A percentile compares a stretch with the other conserved stretches of the same genome.
phyloP scores from a whole-genome alignment of 92 coral and sea anemone genomes.

The Parazoanthus darwini region DNA sequence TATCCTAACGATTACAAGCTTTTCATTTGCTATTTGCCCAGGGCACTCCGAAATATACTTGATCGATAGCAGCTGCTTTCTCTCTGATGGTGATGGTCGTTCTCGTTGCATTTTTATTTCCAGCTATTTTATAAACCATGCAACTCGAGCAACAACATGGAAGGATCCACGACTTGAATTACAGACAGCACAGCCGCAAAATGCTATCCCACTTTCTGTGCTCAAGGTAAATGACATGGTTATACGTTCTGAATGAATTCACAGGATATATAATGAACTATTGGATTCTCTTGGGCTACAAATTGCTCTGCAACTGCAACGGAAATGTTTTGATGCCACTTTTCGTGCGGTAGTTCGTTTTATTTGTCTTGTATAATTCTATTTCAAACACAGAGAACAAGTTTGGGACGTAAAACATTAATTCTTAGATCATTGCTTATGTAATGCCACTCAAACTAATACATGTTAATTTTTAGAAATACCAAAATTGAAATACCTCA shows the following conservation, averaged over 20 bases:
- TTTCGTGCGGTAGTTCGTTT: no score
- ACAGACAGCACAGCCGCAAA: conserved; percentile 23
- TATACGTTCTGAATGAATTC: not conserved
- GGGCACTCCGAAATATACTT: not conserved
- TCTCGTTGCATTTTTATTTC: not conserved
- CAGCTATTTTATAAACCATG: conserved; percentile 90
- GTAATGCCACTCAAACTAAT: no score
- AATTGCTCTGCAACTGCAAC: no score
- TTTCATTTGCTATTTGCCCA: not conserved
- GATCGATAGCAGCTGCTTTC: not conserved
- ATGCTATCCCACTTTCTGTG: conserved; percentile 24
- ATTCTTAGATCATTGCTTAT: no score
- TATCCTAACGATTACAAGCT: not conserved
- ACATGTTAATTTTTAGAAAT: no score
- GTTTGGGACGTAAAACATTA: no score
- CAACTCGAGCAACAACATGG: conserved; percentile 83
- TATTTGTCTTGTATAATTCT: no score
- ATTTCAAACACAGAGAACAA: no score
- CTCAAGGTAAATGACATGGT: not conserved
- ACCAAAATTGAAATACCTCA: no score
- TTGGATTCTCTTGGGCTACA: not conserved
- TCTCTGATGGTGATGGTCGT: not conserved
- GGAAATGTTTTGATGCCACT: no score
- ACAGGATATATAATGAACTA: not conserved
- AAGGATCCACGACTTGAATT: conserved; percentile 69